phyloP scores from a whole-genome alignment of 2,797 vertebrate species.

The Heterohyrax brucei region DNA sequence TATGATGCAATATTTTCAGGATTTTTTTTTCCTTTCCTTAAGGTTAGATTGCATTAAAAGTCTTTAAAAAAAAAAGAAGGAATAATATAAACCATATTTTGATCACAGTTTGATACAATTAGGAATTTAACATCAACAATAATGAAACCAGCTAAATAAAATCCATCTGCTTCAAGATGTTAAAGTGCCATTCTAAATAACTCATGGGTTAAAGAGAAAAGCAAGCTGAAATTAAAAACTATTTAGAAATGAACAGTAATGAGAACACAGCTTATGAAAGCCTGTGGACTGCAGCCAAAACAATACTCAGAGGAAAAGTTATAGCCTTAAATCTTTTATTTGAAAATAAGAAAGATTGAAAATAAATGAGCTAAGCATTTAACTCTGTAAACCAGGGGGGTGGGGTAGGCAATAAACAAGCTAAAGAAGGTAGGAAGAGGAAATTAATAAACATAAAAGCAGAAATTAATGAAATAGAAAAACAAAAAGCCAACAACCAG shows the following conservation, averaged over 20 bases:
- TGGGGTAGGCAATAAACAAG: background rate
- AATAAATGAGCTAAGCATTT: slow-evolving; percentile 9
- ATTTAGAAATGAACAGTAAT: background rate
- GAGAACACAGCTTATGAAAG: background rate
- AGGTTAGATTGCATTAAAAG: background rate
- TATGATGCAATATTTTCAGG: background rate
- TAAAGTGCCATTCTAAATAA: background rate
- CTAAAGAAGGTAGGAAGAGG: background rate
- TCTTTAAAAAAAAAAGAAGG: background rate
- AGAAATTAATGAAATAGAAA: slow-evolving; percentile 1
- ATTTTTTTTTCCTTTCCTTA: no score
- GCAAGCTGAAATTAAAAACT: slow-evolving; percentile 45
- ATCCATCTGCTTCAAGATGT: background rate
- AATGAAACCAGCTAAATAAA: background rate
- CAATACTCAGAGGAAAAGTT: slow-evolving; percentile 57
- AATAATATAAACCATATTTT: background rate
- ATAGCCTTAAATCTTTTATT: slow-evolving; percentile 34
- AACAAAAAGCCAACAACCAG: background rate
- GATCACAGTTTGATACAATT: background rate
- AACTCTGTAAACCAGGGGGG: background rate
- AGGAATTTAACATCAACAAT: background rate
- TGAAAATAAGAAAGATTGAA: slow-evolving; percentile 48
- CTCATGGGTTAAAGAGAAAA: slow-evolving; percentile 52
- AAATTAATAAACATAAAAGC: slow-evolving; percentile 34
- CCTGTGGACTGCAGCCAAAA: slow-evolving; percentile 10